Base-by-base conservation (phyloP, 2,888 invertebrate genomes). In the Clivina fossor region DNA sequence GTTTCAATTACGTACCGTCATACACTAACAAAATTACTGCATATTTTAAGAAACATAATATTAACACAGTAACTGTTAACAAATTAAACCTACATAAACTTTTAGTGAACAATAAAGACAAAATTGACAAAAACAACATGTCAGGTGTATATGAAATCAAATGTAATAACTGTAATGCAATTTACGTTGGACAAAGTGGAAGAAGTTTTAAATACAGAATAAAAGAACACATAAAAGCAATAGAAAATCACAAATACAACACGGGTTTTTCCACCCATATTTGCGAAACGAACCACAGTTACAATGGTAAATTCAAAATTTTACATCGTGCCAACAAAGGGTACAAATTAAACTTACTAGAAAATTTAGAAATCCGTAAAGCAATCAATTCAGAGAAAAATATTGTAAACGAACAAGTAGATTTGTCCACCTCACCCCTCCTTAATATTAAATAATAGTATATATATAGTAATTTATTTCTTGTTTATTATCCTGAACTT, bases 321-420 rank as follows among this genome's bases (percentile, higher is more conserved):
- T 11, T 32, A 5, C 46, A 46, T 32, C 4, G 16, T 22, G 46
- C 28, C 7, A 19, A 28, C 13, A 46, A 46, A 18, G 30, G 46
- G 20, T 30, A 16, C 16, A 46, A 19, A 22, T 15, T 30, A 18
- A 28, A 46, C 16, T 16, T 26, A 15, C 32, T 46, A 46, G 46
- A 46, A 15, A 30, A 30, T n/a, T 30, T 46, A 30, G 46, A 46
- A n/a, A 46, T 46, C 9, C 28, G 46, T n/a, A 46, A 46, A 18
- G 46, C 32, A n/a, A 16, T 30, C n/a, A 30, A 46, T 19, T 20
- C 19, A 2, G 20, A 22, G 9, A 37, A 37, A 37, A 13, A 30
- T n/a, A n/a, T n/a, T n/a, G n/a, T n/a, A n/a, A n/a, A n/a, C n/a
- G n/a, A n/a, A n/a, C n/a, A n/a, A n/a, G n/a, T n/a, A n/a, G n/a